Conservation (phyloP, 2,797 vertebrate genomes). For the Takifugu rubripes region DNA sequence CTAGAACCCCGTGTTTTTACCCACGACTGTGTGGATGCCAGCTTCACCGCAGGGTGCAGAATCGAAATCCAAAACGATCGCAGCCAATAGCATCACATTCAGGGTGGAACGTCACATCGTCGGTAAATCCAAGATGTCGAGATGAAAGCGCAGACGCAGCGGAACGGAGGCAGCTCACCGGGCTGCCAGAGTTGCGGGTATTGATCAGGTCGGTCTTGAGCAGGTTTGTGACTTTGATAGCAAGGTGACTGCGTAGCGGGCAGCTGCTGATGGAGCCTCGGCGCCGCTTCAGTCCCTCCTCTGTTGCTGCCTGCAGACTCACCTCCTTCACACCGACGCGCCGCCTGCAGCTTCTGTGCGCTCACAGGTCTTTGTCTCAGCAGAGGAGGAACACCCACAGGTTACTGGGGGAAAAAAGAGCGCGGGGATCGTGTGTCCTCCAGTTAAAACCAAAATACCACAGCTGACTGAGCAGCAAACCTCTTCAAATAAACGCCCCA, state of each 20-base stretch:
- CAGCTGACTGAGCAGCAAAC: conserved; percentile 24
- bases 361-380: conserved; percentile 59
- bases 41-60: conserved; percentile 28
- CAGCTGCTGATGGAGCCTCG: conserved; percentile 75
- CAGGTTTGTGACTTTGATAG: conserved; percentile 63
- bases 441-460: conserved; percentile 6
- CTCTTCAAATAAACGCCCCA: conserved; percentile 40
- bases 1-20: conserved; percentile 16
- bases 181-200: conserved; percentile 27
- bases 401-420: not conserved
- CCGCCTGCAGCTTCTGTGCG: conserved; percentile 27
- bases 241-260: conserved; percentile 69
- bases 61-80: conserved; percentile 54
- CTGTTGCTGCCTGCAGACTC: conserved; percentile 59
- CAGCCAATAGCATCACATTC: conserved; percentile 61
- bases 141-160: conserved; percentile 28
- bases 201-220: conserved; percentile 35
- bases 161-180: conserved; percentile 30
- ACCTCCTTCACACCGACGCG: conserved; percentile 61
- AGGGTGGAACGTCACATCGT: conserved; percentile 60
- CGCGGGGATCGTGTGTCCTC: not conserved
- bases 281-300: conserved; percentile 35
- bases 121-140: conserved; percentile 60
- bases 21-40: conserved; percentile 25
- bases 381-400: conserved; percentile 9